Conservation (phyloP, 1,140 invertebrate genomes). For the Cydia pomonella region DNA sequence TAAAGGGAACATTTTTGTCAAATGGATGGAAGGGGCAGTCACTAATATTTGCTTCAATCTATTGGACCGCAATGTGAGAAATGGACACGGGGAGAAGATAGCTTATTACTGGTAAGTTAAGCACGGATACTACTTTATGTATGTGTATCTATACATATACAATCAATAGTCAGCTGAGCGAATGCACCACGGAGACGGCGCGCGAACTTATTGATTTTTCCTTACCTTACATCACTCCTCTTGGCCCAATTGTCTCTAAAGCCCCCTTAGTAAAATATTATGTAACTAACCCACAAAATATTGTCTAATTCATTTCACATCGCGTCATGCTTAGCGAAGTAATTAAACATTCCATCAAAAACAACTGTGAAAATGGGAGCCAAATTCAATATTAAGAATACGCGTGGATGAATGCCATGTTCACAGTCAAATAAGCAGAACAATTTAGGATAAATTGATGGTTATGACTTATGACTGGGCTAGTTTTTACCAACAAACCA, state of each 20-base stretch:
- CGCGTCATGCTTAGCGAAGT: constrained; percentile 8
- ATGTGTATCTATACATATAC: constrained; percentile 38
- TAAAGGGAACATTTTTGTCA: constrained; percentile 94
- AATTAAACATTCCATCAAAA: not conserved
- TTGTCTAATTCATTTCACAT: constrained; percentile 35
- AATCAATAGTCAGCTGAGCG: constrained; percentile 74
- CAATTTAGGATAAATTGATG: no score
- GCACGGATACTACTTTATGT: constrained; percentile 53
- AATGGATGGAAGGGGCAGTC: constrained; percentile 96
- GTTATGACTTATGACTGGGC: no score
- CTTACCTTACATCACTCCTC: constrained; percentile 31
- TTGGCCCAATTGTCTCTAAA: constrained; percentile 33
- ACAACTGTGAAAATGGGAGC: not conserved
- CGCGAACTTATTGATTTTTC: constrained; percentile 74
- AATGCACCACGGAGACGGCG: constrained; percentile 66
- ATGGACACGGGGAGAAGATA: constrained; percentile 92
- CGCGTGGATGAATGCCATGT: no score
- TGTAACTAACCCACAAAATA: constrained; percentile 29
- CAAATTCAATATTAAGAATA: not conserved
- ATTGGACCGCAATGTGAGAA: constrained; percentile 93
- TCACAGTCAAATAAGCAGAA: no score
- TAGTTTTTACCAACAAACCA: no score
- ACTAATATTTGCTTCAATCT: constrained; percentile 98
- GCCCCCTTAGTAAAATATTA: constrained; percentile 35
- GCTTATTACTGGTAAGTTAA: constrained; percentile 98